A percentile compares a stretch with the other conserved stretches of the same genome.
Conservation (phyloP, 2,113 vertebrate genomes). For the Odontesthes bonariensis region DNA sequence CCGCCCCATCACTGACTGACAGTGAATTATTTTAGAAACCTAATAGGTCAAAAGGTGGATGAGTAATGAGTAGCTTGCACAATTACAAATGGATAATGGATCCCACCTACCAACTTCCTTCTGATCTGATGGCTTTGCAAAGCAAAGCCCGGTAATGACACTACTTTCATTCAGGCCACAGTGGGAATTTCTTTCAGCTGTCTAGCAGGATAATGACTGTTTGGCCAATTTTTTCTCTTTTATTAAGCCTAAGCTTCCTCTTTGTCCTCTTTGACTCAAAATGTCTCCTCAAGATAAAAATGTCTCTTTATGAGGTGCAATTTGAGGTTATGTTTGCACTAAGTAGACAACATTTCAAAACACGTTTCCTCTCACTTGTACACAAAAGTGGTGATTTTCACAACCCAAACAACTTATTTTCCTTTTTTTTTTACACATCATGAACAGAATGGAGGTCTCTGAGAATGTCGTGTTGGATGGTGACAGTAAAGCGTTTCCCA, state of each 20-base stretch:
- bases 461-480: background rate
- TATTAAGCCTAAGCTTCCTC: conserved; percentile 39
- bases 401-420: background rate
- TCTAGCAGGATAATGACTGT: conserved; percentile 75
- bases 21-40: conserved; percentile 55
- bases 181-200: conserved; percentile 73
- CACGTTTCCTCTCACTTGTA: conserved; percentile 5
- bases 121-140: conserved; percentile 76
- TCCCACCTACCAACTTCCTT: conserved; percentile 59
- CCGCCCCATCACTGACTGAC: conserved; percentile 31
- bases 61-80: conserved; percentile 65
- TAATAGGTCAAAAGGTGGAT: conserved; percentile 71
- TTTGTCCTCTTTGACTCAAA: conserved; percentile 41
- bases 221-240: conserved; percentile 61
- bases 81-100: conserved; percentile 78
- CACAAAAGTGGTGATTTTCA: conserved; percentile 2
- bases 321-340: conserved; percentile 18
- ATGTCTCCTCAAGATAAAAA: conserved; percentile 55
- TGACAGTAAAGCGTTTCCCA: background rate
- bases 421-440: no score
- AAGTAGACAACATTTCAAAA: conserved; percentile 31
- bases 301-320: conserved; percentile 27
- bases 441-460: background rate
- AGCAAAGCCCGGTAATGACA: conserved; percentile 68
- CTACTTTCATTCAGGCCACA: conserved; percentile 69